These are phyloP conservation scores for Mesopsocus fuscifrons DNA, from an alignment of 2,888 invertebrate species.

Conservation along the genomic window DNA sequence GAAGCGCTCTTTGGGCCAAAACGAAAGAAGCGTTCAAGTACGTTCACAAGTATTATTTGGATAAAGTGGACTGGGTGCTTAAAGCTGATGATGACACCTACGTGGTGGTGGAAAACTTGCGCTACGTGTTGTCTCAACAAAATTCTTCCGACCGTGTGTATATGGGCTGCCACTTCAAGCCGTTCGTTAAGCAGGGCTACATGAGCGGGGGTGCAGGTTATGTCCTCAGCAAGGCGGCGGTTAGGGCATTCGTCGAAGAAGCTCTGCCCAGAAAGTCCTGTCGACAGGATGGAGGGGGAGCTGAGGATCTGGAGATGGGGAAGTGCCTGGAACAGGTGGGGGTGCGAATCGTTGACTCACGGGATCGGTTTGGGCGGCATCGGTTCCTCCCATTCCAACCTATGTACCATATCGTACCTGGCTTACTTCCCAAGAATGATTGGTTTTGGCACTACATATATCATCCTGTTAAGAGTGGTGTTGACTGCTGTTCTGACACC, in stretches of 20 bases:
- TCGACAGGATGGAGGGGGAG: constrained; percentile 40
- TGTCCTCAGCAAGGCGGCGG: constrained; percentile 69
- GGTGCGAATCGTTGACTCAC: constrained; percentile 71
- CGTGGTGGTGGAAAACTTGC: constrained; percentile 84
- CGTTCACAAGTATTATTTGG: constrained; percentile 60
- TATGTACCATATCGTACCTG: constrained; percentile 76
- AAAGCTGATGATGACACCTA: constrained; percentile 99
- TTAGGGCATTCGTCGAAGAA: constrained; percentile 55
- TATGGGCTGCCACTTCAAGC: constrained; percentile 81
- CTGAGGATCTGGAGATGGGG: constrained; percentile 89
- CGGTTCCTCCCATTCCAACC: constrained; percentile 92
- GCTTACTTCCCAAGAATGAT: neutral
- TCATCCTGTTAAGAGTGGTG: constrained; percentile 22
- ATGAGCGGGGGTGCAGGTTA: constrained; percentile 93
- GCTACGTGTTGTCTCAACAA: constrained; percentile 67
- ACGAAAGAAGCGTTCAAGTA: constrained; percentile 88
- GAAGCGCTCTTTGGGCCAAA: constrained; percentile 92
- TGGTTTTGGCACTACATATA: constrained; percentile 10
- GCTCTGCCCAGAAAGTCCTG: constrained; percentile 24
- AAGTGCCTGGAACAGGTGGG: constrained; percentile 57
- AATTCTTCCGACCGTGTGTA: constrained; percentile 58
- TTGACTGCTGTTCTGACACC: constrained; percentile 76
- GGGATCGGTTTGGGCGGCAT: constrained; percentile 66
- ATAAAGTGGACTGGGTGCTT: constrained; percentile 89
- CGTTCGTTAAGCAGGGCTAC: constrained; percentile 65